phyloP scores from a whole-genome alignment of 2,113 vertebrate genomes.

The Malurus elegans region DNA sequence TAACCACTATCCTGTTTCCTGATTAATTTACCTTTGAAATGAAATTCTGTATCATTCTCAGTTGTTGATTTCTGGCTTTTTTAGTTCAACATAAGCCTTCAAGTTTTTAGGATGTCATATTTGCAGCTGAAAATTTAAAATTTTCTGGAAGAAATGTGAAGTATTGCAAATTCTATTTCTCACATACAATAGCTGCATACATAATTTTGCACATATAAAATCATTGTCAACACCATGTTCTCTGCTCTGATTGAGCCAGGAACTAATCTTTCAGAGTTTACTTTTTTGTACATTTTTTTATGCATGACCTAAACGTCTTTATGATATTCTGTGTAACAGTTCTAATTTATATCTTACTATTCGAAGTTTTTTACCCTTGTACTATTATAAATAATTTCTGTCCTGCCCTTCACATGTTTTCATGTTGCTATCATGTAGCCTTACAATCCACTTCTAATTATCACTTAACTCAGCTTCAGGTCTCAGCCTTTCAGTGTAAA shows the following conservation, averaged over 20 bases:
- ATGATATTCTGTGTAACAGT: background rate
- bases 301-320: background rate
- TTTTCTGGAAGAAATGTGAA: background rate
- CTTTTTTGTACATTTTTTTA: background rate
- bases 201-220: background rate
- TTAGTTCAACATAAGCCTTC: background rate
- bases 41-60: background rate
- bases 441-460: background rate
- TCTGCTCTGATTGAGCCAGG: background rate
- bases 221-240: background rate
- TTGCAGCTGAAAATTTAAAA: background rate
- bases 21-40: background rate
- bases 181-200: background rate
- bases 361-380: background rate
- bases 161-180: background rate
- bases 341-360: background rate
- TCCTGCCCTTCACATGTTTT: background rate
- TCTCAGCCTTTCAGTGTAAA: background rate
- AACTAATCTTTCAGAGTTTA: background rate
- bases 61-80: background rate
- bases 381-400: background rate
- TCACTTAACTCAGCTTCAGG: background rate
- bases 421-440: background rate
- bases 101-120: background rate
- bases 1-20: background rate